Base-by-base conservation (phyloP, 92 coral and sea anemone species). In the Heliopora coerulea region DNA sequence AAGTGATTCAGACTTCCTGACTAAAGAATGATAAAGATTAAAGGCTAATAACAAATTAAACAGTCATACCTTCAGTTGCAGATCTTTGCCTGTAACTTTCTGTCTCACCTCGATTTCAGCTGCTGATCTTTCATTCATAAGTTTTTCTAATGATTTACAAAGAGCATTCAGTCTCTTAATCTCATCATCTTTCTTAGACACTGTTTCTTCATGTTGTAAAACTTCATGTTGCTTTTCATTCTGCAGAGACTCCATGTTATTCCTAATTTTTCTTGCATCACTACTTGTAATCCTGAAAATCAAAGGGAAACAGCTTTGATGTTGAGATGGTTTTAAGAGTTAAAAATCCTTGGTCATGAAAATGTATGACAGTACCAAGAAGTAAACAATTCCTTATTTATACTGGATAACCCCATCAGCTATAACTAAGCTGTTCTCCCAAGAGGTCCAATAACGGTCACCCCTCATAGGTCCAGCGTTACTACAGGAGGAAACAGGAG, bases 61-160 rank as follows among this genome's bases (percentile, higher is more conserved):
- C n/a, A n/a, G n/a, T n/a, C 33, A 13, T 65, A 91, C 97, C 89
- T 89, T 86, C 15, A 90, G 32, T 68, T 93, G 87, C 56, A 54
- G 64, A 44, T 83, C 65, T 61, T 91, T 80, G 50, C 74, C 85
- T 0, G 91, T 82, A 24, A 84, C 89, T 42, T 78, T 88, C 74
- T 80, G 81, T 49, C 78, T 79, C 23, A 54, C 86, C 12, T 81
- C 86, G 59, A 34, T 74, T 32, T 85, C 86, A 19, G 84, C 77
- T 2, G 84, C 75, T 18, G 79, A 75, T 31, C 65, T 32, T 20
- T 87, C 91, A 31, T 84, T 74, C 46, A 93, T 70, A 19, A 78
- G 65, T 30, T 41, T 81, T 54, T 93, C 88, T 28, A 93, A 79
- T 27, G 80, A 62, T 52, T 69, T 79, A 39, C 77, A 70, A 27